These are phyloP conservation scores for Acromyrmex echinatior DNA, from an alignment of 1,140 invertebrate species.

Conservation along the genomic window DNA sequence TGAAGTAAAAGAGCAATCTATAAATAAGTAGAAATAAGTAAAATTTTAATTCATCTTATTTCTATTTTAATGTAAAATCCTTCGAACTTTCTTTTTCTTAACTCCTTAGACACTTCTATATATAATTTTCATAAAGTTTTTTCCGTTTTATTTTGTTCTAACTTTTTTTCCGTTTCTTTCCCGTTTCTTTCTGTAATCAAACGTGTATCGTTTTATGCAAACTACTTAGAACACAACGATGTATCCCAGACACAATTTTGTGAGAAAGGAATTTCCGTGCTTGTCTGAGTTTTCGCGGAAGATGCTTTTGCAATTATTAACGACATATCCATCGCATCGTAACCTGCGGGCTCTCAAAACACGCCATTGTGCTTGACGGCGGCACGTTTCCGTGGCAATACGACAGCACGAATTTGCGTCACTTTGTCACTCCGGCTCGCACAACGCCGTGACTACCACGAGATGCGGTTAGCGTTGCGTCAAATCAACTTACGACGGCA, in stretches of 20 bases:
- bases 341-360: slow-evolving; percentile 35
- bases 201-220: not conserved
- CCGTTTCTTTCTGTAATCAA: not conserved
- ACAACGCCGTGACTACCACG: slow-evolving; percentile 39
- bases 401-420: slow-evolving; percentile 57
- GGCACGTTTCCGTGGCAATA: slow-evolving; percentile 42
- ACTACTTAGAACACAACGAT: not conserved
- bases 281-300: slow-evolving; percentile 12
- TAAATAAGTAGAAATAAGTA: slow-evolving; percentile 3
- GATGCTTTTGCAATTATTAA: slow-evolving; percentile 56
- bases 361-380: slow-evolving; percentile 50
- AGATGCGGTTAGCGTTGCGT: slow-evolving; percentile 55
- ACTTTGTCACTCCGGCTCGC: slow-evolving; percentile 51
- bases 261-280: slow-evolving; percentile 27
- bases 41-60: not conserved
- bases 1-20: not conserved
- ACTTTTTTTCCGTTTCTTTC: not conserved
- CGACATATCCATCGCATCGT: slow-evolving; percentile 50
- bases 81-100: not conserved
- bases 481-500: slow-evolving; percentile 32
- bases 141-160: not conserved
- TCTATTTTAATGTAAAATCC: not conserved
- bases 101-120: not conserved
- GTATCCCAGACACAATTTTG: not conserved
- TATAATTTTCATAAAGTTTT: slow-evolving; percentile 11